Conservation (phyloP, 2,113 vertebrate species). For the Hassar affinis region DNA sequence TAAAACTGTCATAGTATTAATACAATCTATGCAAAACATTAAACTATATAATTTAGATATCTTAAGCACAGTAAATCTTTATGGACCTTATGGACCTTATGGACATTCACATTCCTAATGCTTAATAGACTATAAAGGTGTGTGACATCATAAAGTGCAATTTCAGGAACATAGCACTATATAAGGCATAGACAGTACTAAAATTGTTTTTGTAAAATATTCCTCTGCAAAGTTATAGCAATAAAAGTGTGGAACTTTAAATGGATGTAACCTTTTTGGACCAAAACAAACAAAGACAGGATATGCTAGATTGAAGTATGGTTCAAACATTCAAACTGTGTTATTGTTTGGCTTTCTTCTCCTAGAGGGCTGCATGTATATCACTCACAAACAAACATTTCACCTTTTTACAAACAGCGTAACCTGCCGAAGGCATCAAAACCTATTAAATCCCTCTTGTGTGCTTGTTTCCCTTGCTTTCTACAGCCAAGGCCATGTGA, state of each 20-base stretch:
- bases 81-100: too few species aligned
- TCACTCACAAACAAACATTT: slow-evolving; percentile 58
- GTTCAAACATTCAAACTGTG: slow-evolving; percentile 40
- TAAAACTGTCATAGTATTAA: background rate
- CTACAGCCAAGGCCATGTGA: slow-evolving; percentile 34
- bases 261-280: slow-evolving; percentile 38
- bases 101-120: background rate
- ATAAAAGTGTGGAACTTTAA: slow-evolving; percentile 25
- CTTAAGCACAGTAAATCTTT: background rate
- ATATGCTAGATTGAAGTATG: slow-evolving; percentile 25
- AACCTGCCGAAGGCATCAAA: slow-evolving; percentile 56
- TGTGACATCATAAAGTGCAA: background rate
- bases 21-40: background rate
- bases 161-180: slow-evolving; percentile 4
- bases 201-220: background rate
- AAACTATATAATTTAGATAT: background rate
- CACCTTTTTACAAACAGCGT: slow-evolving; percentile 57
- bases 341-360: slow-evolving; percentile 30
- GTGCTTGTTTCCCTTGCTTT: slow-evolving; percentile 19
- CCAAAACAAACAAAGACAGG: background rate
- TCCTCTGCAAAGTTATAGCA: background rate
- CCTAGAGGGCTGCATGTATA: slow-evolving; percentile 47
- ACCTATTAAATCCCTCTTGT: slow-evolving; percentile 55
- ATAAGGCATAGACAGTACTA: background rate
- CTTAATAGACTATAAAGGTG: background rate